Base-by-base conservation (phyloP, 2,113 vertebrate genomes). In the Oryzias curvinotus region DNA sequence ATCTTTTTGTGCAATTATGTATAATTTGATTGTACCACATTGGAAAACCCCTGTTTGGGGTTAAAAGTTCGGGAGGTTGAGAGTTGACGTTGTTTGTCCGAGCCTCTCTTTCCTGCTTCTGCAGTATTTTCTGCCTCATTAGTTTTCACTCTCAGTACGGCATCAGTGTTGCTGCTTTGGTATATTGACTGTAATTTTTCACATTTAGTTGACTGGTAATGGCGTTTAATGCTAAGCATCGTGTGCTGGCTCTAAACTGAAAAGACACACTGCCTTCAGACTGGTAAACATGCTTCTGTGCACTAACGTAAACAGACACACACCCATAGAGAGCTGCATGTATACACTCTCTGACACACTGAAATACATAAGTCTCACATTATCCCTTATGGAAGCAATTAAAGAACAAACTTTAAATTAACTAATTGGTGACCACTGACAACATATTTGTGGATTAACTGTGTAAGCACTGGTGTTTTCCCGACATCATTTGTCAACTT, bases 31-130 rank as follows among this genome's bases (percentile, higher is more conserved):
- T 60, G 64, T 65, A 52, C 50, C 69, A 52, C 52, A 52, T 58
- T 54, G 61, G 71, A 81, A 91, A 91, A 82, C 55, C 85, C 78
- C 74, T 76, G 77, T 26, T 78, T 41, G 61, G 75, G 90, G 89
- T 90, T 84, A 81, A 67, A 88, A 87, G 91, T 92, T 91, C 83
- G 88, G 51, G 60, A 74, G 89, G 88, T 92, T 87, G 77, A 49
- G 73, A 73, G 75, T 19, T 58, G 63, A 60, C 85, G 86, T 62
- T 73, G 62, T 65, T 58, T 69, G 49, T 44, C 62, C 50, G 52
- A 13, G 47, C 45, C 58, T 16, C 14, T 41, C 46, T 64, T 25
- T 30, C 15, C 26, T 1, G 0, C 23, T 36, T 54, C 53, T 60
- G 58, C 26, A 68, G 69, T 68, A 69, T 77, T 84, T 88, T 87